Base-by-base conservation (phyloP, 2,113 vertebrate genomes). In the Todiramphus saurophagus region DNA sequence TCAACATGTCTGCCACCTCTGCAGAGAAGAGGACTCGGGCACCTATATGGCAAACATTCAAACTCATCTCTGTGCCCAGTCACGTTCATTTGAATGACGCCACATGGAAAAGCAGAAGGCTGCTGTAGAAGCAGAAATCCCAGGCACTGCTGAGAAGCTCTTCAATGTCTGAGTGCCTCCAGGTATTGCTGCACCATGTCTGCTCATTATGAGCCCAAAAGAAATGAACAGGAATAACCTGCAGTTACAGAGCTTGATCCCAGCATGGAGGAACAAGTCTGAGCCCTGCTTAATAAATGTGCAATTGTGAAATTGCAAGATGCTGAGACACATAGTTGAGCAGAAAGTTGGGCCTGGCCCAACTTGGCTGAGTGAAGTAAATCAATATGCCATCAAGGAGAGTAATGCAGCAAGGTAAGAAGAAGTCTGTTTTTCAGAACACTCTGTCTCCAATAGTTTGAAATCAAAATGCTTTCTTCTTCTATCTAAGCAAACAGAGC, bases 141-240 rank as follows among this genome's bases (percentile, higher is more conserved):
- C 53, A 56, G 0, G 0, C 0, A 0, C 24, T 83, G 41, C 64
- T 59, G 27, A 30, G 11, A 19, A 13, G 35, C 25, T 56, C 30
- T 79, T 37, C 56, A 64, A 2, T 0, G 1, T 10, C 30, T 55
- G 24, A 2, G 2, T 63, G 58, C 87, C 59, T 80, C 50, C 67
- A 60, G 78, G 37, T 64, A 33, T 27, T 43, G 8, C 35, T 75
- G 60, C 39, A n/a, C 56, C 0, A 0, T 43, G 30, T 76, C 64
- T 81, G 30, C 44, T 92, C 76, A 73, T 66, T 50, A 55, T 7
- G 23, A 86, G 63, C 44, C 35, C 46, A 74, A 43, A 62, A 69
- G 43, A 88, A 76, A 68, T 13, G 27, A 50, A 82, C 30, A 24
- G 67, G 72, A 68, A 86, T 69, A 88, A 53, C 66, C 75, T 87